Percentiles rank a stretch among this genome's conserved stretches.
Evolutionary conservation across 2,888 invertebrate genomes (phyloP).

Genomic region (Drosophila algonquin): DNA sequence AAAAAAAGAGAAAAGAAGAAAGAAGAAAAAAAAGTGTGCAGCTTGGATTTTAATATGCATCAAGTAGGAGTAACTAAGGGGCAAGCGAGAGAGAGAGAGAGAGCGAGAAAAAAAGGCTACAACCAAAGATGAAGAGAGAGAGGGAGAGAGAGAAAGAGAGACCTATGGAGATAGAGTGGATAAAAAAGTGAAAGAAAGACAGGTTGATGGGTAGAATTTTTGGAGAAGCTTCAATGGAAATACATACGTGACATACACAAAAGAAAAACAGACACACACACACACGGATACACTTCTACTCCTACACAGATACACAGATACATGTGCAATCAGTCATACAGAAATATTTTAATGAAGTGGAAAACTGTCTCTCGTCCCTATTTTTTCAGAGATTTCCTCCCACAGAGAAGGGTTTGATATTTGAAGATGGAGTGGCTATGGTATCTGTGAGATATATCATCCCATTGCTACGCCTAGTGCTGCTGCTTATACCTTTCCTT

Average conservation of each 20-base stretch:
- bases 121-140: background rate
- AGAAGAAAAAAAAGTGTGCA: conserved; percentile 29
- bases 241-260: conserved; percentile 46
- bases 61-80: conserved; percentile 8
- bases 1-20: background rate
- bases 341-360: conserved; percentile 47
- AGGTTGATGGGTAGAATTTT: conserved; percentile 9
- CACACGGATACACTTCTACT: conserved; percentile 1
- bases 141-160: background rate
- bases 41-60: conserved; percentile 46
- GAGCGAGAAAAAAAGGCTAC: background rate
- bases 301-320: conserved; percentile 18
- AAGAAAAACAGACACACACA: conserved; percentile 12
- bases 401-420: background rate
- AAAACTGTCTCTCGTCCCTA: conserved; percentile 31
- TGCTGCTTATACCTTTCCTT: background rate
- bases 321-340: conserved; percentile 9
- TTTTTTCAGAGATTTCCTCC: background rate
- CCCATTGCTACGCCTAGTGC: too few species aligned
- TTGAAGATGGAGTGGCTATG: background rate
- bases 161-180: background rate
- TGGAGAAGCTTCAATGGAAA: conserved; percentile 32
- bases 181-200: background rate
- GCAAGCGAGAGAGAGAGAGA: background rate
- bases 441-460: background rate